phyloP scores from a whole-genome alignment of 2,888 invertebrate species.

The Platypus cylindrus region DNA sequence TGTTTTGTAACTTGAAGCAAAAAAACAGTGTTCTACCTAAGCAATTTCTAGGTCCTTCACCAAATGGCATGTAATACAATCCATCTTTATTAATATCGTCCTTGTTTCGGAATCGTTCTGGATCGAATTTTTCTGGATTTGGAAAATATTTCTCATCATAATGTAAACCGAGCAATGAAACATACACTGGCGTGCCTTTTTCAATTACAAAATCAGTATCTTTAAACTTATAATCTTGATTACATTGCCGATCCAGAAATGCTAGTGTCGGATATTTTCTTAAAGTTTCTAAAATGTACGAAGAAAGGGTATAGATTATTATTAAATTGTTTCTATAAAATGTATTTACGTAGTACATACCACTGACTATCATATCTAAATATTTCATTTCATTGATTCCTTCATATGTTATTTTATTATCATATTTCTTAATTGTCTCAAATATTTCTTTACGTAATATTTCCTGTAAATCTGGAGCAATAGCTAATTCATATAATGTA shows the following conservation, averaged over 20 bases:
- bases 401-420: slow-evolving; percentile 37
- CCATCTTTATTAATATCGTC: slow-evolving; percentile 16
- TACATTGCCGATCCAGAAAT: slow-evolving; percentile 25
- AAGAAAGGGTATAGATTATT: too few species aligned
- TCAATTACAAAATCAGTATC: slow-evolving; percentile 24
- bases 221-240: slow-evolving; percentile 23
- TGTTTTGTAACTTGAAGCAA: slow-evolving; percentile 13
- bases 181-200: slow-evolving; percentile 29
- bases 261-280: slow-evolving; percentile 33
- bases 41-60: slow-evolving; percentile 24
- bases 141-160: slow-evolving; percentile 24
- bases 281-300: slow-evolving; percentile 32
- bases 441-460: slow-evolving; percentile 39
- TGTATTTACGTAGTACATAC: too few species aligned
- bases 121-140: slow-evolving; percentile 22
- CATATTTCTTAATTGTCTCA: slow-evolving; percentile 31
- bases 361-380: slow-evolving; percentile 27
- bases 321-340: too few species aligned
- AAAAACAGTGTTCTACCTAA: slow-evolving; percentile 19
- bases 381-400: slow-evolving; percentile 41
- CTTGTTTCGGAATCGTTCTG: slow-evolving; percentile 22
- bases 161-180: slow-evolving; percentile 24
- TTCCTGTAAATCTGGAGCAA: slow-evolving; percentile 40
- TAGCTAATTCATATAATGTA: slow-evolving; percentile 42
- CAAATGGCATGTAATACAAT: slow-evolving; percentile 24